Percentiles rank a stretch among this genome's conserved stretches.
phyloP scores from a whole-genome alignment of 2,113 vertebrate genomes.

The Nestor notabilis region DNA sequence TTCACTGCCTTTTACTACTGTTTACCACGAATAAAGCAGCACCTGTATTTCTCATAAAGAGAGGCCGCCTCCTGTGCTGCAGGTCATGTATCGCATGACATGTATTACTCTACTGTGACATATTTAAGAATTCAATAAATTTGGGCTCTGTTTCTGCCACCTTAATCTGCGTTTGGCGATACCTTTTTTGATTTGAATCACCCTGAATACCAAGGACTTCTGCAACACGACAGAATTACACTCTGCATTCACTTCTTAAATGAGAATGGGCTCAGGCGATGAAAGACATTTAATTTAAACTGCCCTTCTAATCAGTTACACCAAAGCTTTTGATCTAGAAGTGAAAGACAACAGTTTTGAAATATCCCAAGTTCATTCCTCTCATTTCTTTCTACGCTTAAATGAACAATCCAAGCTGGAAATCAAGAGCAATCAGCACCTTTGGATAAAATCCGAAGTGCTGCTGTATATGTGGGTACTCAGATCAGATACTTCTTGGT shows the following conservation, averaged over 20 bases:
- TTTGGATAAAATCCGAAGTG: neutral
- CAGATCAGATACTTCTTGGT: neutral
- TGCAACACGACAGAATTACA: neutral
- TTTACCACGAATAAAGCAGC: neutral
- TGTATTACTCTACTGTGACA: neutral
- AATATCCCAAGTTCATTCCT: neutral
- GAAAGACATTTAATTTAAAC: slow-evolving; percentile 1
- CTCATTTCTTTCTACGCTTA: neutral
- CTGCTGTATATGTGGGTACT: neutral
- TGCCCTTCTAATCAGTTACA: neutral
- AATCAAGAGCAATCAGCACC: neutral
- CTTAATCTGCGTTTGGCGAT: neutral
- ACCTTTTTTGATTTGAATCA: neutral
- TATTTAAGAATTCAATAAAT: slow-evolving; percentile 6
- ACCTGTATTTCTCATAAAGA: neutral
- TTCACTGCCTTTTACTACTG: neutral
- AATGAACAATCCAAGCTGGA: neutral
- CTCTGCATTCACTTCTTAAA: neutral
- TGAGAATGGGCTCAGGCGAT: neutral
- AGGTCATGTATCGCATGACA: neutral
- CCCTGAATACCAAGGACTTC: neutral
- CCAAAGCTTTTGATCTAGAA: slow-evolving; percentile 21
- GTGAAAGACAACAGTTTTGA: neutral
- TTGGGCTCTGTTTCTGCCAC: neutral
- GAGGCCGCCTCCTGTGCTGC: neutral